Base-by-base conservation (phyloP, 92 coral and sea anemone genomes). In the Pocillopora meandrina region DNA sequence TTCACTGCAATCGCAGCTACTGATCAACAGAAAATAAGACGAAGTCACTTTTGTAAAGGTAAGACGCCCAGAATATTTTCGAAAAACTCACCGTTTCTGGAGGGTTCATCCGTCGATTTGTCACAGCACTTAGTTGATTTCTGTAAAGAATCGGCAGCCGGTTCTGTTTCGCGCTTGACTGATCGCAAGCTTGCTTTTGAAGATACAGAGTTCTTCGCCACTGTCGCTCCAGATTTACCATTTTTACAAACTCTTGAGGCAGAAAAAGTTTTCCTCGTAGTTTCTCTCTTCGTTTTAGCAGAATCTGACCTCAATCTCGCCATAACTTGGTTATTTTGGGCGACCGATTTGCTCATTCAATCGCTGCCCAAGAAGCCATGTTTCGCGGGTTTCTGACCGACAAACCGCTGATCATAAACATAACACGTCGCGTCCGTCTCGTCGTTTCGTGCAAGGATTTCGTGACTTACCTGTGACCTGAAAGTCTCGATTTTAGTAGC, bases 221-320 rank as follows among this genome's bases (percentile, higher is more conserved):
- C 26, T 14, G 14, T 36, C n/a, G 60, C 77, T 13, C 60, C 57
- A 58, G 67, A 52, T 71, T 58, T 71, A 3, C 14, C 20, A 14
- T 52, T 71, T 3, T 58, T 15, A 13, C 85, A 2, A 59, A 59
- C 69, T 42, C 70, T 61, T 0, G 77, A 20, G 17, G 34, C 23
- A 35, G 61, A 19, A 14, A 71, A 81, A 13, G 75, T 70, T 35
- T 70, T 70, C 21, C 18, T 70, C 3, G 21, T 59, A 47, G 18
- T 71, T 59, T 57, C 60, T 12, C 4, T n/a, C 77, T 81, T 60
- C 9, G 14, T 69, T 71, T 60, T 35, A 58, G 77, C 19, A 13
- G 77, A 81, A 36, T 57, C 23, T 15, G 77, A 15, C 61, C 69
- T 81, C 85, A 34, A 70, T 81, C 47, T 81, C 12, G 85, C 85